Percentiles rank a stretch among this genome's conserved stretches.
Conservation (phyloP, 2,797 vertebrate genomes). For the Sylvilagus floridanus region DNA sequence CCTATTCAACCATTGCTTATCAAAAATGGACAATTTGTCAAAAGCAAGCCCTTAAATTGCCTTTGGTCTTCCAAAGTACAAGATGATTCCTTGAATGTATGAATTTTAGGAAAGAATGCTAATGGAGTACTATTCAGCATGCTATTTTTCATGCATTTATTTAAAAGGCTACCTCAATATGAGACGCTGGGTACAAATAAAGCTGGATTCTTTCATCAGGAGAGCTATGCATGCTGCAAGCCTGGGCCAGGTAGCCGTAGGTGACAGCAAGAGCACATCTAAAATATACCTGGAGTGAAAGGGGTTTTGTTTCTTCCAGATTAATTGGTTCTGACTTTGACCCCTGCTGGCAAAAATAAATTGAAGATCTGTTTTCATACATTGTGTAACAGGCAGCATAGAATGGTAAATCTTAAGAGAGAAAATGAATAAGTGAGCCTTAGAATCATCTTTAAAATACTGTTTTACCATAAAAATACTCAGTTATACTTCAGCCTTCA, state of each 20-base stretch:
- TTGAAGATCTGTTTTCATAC: not conserved
- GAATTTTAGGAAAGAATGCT: not conserved
- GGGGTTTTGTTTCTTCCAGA: not conserved
- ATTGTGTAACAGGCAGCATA: not conserved
- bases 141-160: not conserved
- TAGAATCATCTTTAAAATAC: not conserved
- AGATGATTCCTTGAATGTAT: not conserved
- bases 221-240: not conserved
- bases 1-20: not conserved
- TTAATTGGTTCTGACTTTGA: not conserved
- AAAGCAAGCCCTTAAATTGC: not conserved
- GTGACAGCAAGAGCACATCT: not conserved
- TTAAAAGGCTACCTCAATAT: not conserved
- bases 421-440: not conserved
- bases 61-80: constrained; percentile 34
- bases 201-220: not conserved
- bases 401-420: not conserved
- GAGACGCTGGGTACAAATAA: not conserved
- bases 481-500: not conserved
- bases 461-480: not conserved
- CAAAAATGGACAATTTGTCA: not conserved
- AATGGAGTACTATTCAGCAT: not conserved
- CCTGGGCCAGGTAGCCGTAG: not conserved
- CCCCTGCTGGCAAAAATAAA: not conserved
- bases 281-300: not conserved